Evolutionary conservation across 2,888 invertebrate species (phyloP).

Genomic region (Drosophila tanythrix): DNA sequence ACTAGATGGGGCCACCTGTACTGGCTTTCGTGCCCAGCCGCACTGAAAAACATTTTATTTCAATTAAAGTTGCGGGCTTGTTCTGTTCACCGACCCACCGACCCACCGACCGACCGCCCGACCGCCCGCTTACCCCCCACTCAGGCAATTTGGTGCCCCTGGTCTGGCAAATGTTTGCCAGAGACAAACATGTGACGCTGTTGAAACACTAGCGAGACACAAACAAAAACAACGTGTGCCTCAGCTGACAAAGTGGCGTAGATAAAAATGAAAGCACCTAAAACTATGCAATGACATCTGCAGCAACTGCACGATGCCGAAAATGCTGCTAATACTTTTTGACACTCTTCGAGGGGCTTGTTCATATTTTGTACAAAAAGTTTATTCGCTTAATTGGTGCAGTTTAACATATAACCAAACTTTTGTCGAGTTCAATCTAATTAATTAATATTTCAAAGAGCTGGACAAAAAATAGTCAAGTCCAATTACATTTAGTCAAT

Average conservation of each 20-base stretch:
- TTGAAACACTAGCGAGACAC: slow-evolving; percentile 17
- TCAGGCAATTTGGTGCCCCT: slow-evolving; percentile 42
- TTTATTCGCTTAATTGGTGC: neutral
- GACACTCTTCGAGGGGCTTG: neutral
- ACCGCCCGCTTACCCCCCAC: neutral
- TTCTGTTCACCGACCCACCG: slow-evolving; percentile 10
- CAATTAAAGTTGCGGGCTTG: slow-evolving; percentile 64
- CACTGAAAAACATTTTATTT: slow-evolving; percentile 70
- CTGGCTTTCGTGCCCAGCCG: slow-evolving; percentile 28
- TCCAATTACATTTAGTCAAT: neutral
- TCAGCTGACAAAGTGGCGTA: slow-evolving; percentile 57
- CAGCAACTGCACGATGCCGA: neutral
- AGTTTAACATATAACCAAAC: neutral
- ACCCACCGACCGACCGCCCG: too few species aligned
- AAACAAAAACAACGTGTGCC: slow-evolving; percentile 29
- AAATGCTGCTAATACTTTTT: slow-evolving; percentile 30
- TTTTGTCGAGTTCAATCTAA: neutral
- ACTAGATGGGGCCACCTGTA: slow-evolving; percentile 34
- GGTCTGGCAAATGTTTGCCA: slow-evolving; percentile 56
- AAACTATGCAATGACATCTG: slow-evolving; percentile 54
- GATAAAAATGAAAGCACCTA: slow-evolving; percentile 60
- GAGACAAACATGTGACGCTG: slow-evolving; percentile 60
- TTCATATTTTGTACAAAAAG: neutral
- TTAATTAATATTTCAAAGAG: neutral
- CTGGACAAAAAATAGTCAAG: neutral